phyloP scores from a whole-genome alignment of 2,888 invertebrate genomes.

The Neoascia interrupta region DNA sequence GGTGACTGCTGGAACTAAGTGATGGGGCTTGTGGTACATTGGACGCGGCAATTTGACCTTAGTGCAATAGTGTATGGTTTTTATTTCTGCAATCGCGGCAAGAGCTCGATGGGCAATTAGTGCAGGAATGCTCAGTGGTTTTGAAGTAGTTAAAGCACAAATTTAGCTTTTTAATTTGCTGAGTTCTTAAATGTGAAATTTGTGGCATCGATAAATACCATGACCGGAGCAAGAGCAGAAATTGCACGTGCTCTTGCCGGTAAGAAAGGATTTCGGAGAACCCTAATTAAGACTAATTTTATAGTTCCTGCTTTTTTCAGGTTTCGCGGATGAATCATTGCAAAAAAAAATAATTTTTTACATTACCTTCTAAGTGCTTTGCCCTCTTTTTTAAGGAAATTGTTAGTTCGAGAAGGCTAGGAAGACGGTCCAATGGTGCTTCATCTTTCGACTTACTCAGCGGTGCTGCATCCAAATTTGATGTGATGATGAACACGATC shows the following conservation, averaged over 20 bases:
- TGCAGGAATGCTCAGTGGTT: conserved; percentile 5
- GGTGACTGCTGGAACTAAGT: conserved; percentile 17
- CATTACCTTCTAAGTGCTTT: not conserved
- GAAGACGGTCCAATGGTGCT: not conserved
- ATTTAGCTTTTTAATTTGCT: not conserved
- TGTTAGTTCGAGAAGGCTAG: not conserved
- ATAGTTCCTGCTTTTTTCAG: conserved; percentile 3
- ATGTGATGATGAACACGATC: not conserved
- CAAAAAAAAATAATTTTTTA: not conserved
- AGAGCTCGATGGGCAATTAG: conserved; percentile 16
- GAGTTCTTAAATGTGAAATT: no score
- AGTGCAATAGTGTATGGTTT: conserved; percentile 23
- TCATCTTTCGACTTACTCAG: conserved; percentile 8
- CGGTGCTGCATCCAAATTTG: not conserved
- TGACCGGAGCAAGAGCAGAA: no score
- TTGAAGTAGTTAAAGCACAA: conserved; percentile 17
- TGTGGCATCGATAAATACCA: no score
- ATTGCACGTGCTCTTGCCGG: no score
- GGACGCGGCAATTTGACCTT: not conserved
- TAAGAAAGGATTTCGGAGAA: no score
- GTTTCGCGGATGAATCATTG: not conserved
- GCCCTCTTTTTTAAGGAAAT: conserved; percentile 2
- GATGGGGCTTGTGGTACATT: conserved; percentile 15
- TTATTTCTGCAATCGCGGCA: conserved; percentile 24
- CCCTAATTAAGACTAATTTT: not conserved